phyloP scores from a whole-genome alignment of 2,113 vertebrate species.

The Microcebus tavaratra region DNA sequence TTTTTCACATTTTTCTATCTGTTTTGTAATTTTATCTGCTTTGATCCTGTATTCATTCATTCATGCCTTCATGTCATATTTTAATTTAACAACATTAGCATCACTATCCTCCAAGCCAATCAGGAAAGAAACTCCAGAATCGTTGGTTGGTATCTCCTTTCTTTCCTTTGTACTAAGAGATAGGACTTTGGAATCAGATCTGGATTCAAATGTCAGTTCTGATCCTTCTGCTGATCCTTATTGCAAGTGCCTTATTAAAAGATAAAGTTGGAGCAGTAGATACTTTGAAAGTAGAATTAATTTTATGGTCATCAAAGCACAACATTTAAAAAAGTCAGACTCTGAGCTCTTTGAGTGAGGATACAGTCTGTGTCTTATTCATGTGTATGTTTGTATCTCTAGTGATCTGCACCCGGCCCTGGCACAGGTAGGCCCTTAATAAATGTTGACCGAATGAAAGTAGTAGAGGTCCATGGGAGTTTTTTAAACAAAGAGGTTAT shows the following conservation, averaged over 20 bases:
- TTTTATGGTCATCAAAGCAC: background rate
- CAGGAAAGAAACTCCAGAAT: background rate
- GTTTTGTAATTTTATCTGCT: background rate
- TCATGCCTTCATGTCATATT: background rate
- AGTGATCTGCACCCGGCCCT: background rate
- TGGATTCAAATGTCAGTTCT: background rate
- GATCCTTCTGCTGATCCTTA: background rate
- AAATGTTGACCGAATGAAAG: background rate
- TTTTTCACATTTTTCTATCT: background rate
- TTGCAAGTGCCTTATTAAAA: background rate
- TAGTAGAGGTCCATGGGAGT: background rate
- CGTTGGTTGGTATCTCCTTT: background rate
- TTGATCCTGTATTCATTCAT: background rate
- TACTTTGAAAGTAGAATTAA: background rate
- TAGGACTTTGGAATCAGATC: background rate
- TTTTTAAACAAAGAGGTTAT: background rate
- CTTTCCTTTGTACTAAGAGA: background rate
- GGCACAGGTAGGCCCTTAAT: background rate
- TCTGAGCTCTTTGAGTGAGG: background rate
- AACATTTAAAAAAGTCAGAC: background rate
- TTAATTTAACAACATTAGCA: background rate
- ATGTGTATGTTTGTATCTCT: background rate
- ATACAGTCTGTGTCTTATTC: background rate
- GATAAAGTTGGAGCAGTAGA: background rate
- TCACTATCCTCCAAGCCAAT: background rate